Evolutionary conservation across 2,888 invertebrate species (phyloP).

Genomic region (Meloe dianella): DNA sequence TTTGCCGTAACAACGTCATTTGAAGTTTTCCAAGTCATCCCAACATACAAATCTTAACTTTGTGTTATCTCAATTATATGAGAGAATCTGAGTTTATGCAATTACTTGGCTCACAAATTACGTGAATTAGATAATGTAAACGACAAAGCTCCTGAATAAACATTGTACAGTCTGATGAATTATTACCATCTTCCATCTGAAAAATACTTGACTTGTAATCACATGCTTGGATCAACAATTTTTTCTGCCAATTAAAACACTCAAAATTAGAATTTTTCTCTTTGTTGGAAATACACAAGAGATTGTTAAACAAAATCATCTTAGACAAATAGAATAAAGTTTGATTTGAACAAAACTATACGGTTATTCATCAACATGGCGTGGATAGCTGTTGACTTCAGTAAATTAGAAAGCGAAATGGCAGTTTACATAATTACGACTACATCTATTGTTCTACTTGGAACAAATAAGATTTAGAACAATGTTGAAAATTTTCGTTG

Average conservation of each 20-base stretch:
- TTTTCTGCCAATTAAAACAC: constrained; percentile 4
- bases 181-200: constrained; percentile 27
- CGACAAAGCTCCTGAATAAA: constrained; percentile 26
- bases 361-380: constrained; percentile 20
- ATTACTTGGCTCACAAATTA: constrained; percentile 28
- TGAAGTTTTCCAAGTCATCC: background rate
- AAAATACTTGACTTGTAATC: constrained; percentile 13
- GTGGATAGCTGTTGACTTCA: constrained; percentile 21
- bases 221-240: constrained; percentile 9
- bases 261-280: background rate
- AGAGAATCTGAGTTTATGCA: constrained; percentile 23
- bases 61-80: constrained; percentile 23
- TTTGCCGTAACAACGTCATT: background rate
- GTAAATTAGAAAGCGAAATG: constrained; percentile 24
- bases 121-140: constrained; percentile 31
- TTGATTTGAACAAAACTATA: background rate
- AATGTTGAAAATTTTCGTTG: constrained; percentile 24
- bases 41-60: background rate
- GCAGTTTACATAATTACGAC: constrained; percentile 31
- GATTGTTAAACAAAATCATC: background rate
- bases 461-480: constrained; percentile 28
- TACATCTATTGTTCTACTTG: constrained; percentile 25
- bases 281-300: background rate
- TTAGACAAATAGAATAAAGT: background rate
- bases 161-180: constrained; percentile 27